Evolutionary conservation across 1,140 invertebrate genomes (phyloP).

Genomic region (Helicoverpa armigera): DNA sequence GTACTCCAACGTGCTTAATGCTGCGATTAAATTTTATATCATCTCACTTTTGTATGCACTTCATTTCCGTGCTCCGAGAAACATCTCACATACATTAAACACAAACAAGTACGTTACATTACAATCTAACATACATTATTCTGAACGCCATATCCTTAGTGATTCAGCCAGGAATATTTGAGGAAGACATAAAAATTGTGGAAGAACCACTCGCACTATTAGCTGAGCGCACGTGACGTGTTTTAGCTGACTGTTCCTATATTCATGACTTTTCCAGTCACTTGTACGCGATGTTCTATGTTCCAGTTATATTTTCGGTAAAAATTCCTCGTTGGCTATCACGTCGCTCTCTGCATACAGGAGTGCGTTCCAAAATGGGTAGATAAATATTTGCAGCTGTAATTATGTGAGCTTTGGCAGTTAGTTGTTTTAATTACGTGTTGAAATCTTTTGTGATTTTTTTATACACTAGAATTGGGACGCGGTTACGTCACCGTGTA

Average conservation of each 20-base stretch:
- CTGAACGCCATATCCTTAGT: slow-evolving; percentile 10
- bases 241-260: slow-evolving; percentile 50
- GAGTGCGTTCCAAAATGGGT: slow-evolving; percentile 62
- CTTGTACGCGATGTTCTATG: slow-evolving; percentile 45
- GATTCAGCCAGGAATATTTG: slow-evolving; percentile 49
- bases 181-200: slow-evolving; percentile 31
- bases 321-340: slow-evolving; percentile 60
- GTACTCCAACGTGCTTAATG: neutral
- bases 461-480: neutral
- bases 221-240: slow-evolving; percentile 16
- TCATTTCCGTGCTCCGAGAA: neutral
- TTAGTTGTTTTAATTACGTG: slow-evolving; percentile 38
- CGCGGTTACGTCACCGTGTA: neutral
- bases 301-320: slow-evolving; percentile 54
- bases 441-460: slow-evolving; percentile 8
- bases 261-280: slow-evolving; percentile 58
- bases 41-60: too few species aligned
- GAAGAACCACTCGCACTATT: slow-evolving; percentile 28
- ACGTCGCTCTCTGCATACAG: slow-evolving; percentile 64
- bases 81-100: neutral
- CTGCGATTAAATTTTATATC: too few species aligned
- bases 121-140: slow-evolving; percentile 10
- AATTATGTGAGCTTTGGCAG: slow-evolving; percentile 54
- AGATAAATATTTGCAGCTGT: slow-evolving; percentile 69
- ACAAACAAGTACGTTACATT: neutral